Evolutionary conservation across 2,113 vertebrate species (phyloP).

Genomic region (Phoxinus phoxinus): DNA sequence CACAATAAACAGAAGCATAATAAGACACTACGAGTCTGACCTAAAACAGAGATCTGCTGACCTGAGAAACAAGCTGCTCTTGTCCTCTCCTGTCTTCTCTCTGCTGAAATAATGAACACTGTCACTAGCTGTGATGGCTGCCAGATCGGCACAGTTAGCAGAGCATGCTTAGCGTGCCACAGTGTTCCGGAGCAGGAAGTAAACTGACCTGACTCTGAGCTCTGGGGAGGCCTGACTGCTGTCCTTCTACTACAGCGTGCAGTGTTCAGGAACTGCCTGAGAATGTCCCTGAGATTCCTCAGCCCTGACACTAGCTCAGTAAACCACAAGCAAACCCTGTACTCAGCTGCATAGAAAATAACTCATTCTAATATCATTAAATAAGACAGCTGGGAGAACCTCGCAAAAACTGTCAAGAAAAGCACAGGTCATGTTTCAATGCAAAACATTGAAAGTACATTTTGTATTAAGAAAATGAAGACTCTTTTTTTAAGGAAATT

Average conservation of each 20-base stretch:
- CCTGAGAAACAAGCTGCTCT: constrained; percentile 85
- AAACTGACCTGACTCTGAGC: constrained; percentile 55
- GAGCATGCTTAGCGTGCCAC: constrained; percentile 55
- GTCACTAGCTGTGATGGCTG: constrained; percentile 73
- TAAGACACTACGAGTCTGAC: constrained; percentile 75
- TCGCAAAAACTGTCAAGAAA: neutral
- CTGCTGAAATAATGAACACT: constrained; percentile 84
- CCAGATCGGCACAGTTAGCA: constrained; percentile 50
- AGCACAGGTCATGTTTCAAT: neutral
- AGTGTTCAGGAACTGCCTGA: constrained; percentile 48
- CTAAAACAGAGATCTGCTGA: constrained; percentile 81
- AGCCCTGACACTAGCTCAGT: constrained; percentile 60
- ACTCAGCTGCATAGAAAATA: constrained; percentile 40
- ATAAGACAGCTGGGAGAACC: neutral
- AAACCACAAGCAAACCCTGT: constrained; percentile 56
- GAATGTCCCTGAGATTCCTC: constrained; percentile 49
- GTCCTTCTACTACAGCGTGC: constrained; percentile 35
- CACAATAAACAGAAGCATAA: constrained; percentile 46
- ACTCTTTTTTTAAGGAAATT: too few relatives aligned
- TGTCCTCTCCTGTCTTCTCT: constrained; percentile 85
- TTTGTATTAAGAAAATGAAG: neutral
- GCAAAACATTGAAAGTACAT: neutral
- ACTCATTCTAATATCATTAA: neutral
- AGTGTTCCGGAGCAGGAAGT: constrained; percentile 53
- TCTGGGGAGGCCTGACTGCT: constrained; percentile 42